phyloP scores from a whole-genome alignment of 2,888 invertebrate species.

The Ctenicera cuprea region DNA sequence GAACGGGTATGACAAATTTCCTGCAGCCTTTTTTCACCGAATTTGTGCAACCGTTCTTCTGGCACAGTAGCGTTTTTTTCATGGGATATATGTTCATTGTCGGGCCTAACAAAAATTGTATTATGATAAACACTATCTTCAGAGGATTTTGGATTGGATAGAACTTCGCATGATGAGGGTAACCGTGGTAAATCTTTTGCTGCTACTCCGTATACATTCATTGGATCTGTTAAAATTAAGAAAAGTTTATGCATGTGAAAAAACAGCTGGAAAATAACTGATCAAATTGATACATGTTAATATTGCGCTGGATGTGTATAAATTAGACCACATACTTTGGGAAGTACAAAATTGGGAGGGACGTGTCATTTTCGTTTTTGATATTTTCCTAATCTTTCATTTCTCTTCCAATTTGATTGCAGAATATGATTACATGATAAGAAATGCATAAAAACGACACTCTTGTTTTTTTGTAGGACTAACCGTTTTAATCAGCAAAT shows the following conservation, averaged over 20 bases:
- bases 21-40: constrained; percentile 9
- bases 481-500: too few species aligned
- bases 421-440: too few species aligned
- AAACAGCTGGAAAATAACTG: too few species aligned
- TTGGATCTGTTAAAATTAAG: background rate
- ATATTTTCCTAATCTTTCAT: too few species aligned
- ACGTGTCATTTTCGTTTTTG: too few species aligned
- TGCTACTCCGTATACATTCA: background rate
- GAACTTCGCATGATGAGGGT: background rate
- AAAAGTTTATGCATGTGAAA: background rate
- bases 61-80: background rate
- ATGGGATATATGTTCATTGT: constrained; percentile 16
- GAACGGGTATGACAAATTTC: background rate
- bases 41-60: constrained; percentile 18
- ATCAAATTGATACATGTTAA: too few species aligned
- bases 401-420: too few species aligned
- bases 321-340: too few species aligned
- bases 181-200: background rate
- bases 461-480: too few species aligned
- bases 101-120: background rate
- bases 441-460: too few species aligned
- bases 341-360: too few species aligned
- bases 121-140: constrained; percentile 12
- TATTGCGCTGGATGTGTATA: too few species aligned
- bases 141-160: constrained; percentile 11